Conservation (phyloP, 2,888 invertebrate species). For the Drosophila bunnanda region DNA sequence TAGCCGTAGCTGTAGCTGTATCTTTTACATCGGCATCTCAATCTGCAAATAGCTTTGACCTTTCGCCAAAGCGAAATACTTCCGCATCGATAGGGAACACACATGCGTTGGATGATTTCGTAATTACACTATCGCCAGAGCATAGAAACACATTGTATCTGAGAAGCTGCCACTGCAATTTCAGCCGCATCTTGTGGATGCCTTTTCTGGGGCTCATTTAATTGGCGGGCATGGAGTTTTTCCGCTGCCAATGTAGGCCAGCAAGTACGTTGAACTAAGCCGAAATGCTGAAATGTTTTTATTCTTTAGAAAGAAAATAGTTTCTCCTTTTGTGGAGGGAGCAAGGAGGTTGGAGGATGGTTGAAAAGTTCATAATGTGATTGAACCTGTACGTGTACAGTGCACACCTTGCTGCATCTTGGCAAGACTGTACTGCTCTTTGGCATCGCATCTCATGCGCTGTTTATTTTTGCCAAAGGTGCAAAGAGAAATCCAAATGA, state of each 20-base stretch:
- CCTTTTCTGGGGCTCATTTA: conserved; percentile 49
- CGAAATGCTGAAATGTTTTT: conserved; percentile 24
- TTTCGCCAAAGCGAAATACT: conserved; percentile 40
- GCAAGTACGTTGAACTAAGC: conserved; percentile 81
- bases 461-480: conserved; percentile 60
- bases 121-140: conserved; percentile 57
- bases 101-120: conserved; percentile 55
- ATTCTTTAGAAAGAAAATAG: conserved; percentile 14
- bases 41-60: conserved; percentile 42
- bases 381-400: conserved; percentile 62
- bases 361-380: conserved; percentile 73
- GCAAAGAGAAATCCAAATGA: conserved; percentile 55
- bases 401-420: conserved; percentile 19
- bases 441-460: conserved; percentile 29
- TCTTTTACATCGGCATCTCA: conserved; percentile 16
- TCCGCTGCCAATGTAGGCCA: conserved; percentile 77
- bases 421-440: conserved; percentile 26
- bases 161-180: conserved; percentile 12
- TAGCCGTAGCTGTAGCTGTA: conserved; percentile 14
- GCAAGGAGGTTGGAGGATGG: background rate
- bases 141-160: conserved; percentile 41
- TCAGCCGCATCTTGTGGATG: conserved; percentile 31
- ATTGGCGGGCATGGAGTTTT: conserved; percentile 48
- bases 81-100: conserved; percentile 59
- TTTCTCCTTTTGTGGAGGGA: background rate